These are phyloP conservation scores for Lasioglossum calceatum DNA, from an alignment of 2,888 invertebrate species.

Conservation along the genomic window DNA sequence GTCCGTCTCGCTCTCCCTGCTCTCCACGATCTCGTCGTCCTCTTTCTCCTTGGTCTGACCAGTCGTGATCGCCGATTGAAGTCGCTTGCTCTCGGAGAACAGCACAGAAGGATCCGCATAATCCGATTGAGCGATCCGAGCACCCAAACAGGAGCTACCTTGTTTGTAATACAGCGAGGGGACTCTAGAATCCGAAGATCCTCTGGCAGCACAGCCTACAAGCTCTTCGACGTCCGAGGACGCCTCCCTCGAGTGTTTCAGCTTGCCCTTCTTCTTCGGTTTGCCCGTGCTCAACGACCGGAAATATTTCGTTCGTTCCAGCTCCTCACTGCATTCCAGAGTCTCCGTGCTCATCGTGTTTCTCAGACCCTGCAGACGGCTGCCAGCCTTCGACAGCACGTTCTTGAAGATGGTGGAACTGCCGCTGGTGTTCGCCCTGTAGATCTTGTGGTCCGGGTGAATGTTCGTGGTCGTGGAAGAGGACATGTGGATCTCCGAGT, in stretches of 20 bases:
- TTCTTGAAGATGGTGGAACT: slow-evolving; percentile 79
- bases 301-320: slow-evolving; percentile 75
- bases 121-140: slow-evolving; percentile 94
- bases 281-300: slow-evolving; percentile 72
- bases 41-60: slow-evolving; percentile 20
- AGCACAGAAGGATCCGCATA: slow-evolving; percentile 93
- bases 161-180: slow-evolving; percentile 87
- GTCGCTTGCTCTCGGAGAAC: slow-evolving; percentile 83
- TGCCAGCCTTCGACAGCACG: slow-evolving; percentile 82
- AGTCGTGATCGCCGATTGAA: slow-evolving; percentile 2
- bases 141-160: slow-evolving; percentile 93
- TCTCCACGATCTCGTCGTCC: slow-evolving; percentile 44
- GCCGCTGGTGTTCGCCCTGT: slow-evolving; percentile 85
- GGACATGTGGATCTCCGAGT: slow-evolving; percentile 84
- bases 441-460: slow-evolving; percentile 93
- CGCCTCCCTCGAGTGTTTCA: slow-evolving; percentile 77
- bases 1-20: slow-evolving; percentile 86
- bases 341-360: slow-evolving; percentile 84
- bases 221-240: slow-evolving; percentile 79
- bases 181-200: slow-evolving; percentile 61
- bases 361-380: slow-evolving; percentile 78
- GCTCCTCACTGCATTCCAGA: slow-evolving; percentile 80
- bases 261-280: slow-evolving; percentile 79
- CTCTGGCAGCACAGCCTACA: slow-evolving; percentile 69
- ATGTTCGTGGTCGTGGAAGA: slow-evolving; percentile 84